Percentiles rank a stretch among this genome's conserved stretches.
These are phyloP conservation scores for Gallinago paraguaiae DNA, from an alignment of 2,113 vertebrate genomes.

Conservation along the genomic window DNA sequence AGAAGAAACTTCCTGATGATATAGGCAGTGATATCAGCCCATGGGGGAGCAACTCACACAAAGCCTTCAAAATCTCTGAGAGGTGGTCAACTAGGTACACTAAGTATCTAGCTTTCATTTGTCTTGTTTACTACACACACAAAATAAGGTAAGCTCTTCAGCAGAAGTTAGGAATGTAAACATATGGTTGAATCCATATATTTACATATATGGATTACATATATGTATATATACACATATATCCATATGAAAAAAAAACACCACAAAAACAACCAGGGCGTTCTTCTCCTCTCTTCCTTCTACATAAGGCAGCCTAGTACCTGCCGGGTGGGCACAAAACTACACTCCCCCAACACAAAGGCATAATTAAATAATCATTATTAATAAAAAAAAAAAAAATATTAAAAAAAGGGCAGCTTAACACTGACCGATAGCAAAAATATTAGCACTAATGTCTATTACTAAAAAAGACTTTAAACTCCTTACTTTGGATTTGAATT, in stretches of 20 bases:
- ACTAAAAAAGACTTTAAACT: background rate
- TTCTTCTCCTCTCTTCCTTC: background rate
- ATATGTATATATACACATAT: no score
- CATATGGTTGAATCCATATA: background rate
- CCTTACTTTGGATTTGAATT: background rate
- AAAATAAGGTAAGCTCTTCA: background rate
- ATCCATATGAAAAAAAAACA: background rate
- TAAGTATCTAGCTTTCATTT: background rate
- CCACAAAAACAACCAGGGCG: accelerated
- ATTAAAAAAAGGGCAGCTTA: background rate
- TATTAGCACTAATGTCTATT: accelerated
- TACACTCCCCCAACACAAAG: accelerated
- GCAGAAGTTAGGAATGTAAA: background rate
- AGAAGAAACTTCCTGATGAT: background rate
- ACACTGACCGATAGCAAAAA: background rate
- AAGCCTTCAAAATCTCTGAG: background rate
- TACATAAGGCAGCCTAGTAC: background rate
- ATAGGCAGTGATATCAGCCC: background rate
- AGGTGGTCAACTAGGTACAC: background rate
- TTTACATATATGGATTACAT: no score
- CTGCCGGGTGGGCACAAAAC: background rate
- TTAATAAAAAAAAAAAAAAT: background rate
- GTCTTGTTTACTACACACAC: background rate
- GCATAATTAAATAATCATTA: background rate
- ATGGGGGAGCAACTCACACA: background rate